Evolutionary conservation across 2,888 invertebrate species (phyloP).

Genomic region (Thumatha senex): DNA sequence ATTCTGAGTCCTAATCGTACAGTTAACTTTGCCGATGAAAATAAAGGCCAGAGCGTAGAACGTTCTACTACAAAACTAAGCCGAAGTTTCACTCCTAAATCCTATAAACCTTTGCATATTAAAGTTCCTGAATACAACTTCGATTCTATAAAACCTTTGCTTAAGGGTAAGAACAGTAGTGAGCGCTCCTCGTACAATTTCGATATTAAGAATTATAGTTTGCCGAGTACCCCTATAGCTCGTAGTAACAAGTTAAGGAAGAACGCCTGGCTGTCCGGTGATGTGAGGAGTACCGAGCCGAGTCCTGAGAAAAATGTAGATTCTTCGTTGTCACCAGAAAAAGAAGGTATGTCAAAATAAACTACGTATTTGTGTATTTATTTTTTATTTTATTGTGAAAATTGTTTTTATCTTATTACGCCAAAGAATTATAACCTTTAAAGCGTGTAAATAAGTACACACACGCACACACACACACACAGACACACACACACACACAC

Average conservation of each 20-base stretch:
- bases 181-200: constrained; percentile 72
- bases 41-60: constrained; percentile 54
- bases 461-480: no score
- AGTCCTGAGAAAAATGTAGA: constrained; percentile 25
- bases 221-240: constrained; percentile 81
- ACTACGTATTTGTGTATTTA: not conserved
- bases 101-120: constrained; percentile 75
- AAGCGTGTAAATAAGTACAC: no score
- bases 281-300: constrained; percentile 45
- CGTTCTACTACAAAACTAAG: constrained; percentile 62
- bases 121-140: constrained; percentile 74
- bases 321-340: constrained; percentile 25
- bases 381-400: no score
- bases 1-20: constrained; percentile 71
- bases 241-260: constrained; percentile 80
- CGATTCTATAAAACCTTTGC: constrained; percentile 62
- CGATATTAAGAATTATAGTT: constrained; percentile 74
- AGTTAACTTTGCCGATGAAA: constrained; percentile 49
- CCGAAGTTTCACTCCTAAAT: constrained; percentile 74
- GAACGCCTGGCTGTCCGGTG: constrained; percentile 81
- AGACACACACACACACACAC: no score
- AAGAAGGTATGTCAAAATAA: constrained; percentile 32
- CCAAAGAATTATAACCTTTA: no score
- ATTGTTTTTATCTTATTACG: no score
- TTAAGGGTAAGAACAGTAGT: constrained; percentile 52